phyloP scores from a whole-genome alignment of 2,888 invertebrate species.

The Phrixothrix hirtus region DNA sequence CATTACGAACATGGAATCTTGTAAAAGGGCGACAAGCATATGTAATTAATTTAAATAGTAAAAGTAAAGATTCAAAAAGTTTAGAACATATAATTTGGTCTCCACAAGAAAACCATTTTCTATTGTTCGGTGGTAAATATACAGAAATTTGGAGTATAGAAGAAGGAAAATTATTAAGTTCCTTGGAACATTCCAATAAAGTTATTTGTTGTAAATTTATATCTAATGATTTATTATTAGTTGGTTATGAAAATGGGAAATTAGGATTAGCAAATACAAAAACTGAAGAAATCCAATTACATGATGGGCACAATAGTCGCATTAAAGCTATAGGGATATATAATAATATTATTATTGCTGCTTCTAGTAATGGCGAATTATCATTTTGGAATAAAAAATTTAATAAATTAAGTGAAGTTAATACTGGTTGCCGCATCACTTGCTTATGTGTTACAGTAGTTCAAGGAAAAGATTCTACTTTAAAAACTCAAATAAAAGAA shows the following conservation, averaged over 20 bases:
- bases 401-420: slow-evolving; percentile 62
- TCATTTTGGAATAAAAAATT: slow-evolving; percentile 69
- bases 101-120: slow-evolving; percentile 75
- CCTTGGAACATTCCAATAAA: slow-evolving; percentile 69
- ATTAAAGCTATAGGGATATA: slow-evolving; percentile 68
- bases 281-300: slow-evolving; percentile 56
- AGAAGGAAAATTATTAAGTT: slow-evolving; percentile 69
- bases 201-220: slow-evolving; percentile 74
- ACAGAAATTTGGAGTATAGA: slow-evolving; percentile 82
- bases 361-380: slow-evolving; percentile 74
- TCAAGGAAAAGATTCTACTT: slow-evolving; percentile 8
- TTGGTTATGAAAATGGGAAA: slow-evolving; percentile 77
- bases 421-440: slow-evolving; percentile 73
- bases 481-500: slow-evolving; percentile 1
- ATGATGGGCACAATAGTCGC: slow-evolving; percentile 66
- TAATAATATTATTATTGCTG: slow-evolving; percentile 66
- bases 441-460: slow-evolving; percentile 64
- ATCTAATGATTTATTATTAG: slow-evolving; percentile 64
- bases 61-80: slow-evolving; percentile 57
- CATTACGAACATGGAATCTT: slow-evolving; percentile 90
- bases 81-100: slow-evolving; percentile 64
- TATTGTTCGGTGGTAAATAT: slow-evolving; percentile 70
- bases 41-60: slow-evolving; percentile 80
- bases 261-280: slow-evolving; percentile 64
- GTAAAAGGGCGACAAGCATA: slow-evolving; percentile 90